phyloP scores from a whole-genome alignment of 2,113 vertebrate species.

The Paradoxurus hermaphroditus region DNA sequence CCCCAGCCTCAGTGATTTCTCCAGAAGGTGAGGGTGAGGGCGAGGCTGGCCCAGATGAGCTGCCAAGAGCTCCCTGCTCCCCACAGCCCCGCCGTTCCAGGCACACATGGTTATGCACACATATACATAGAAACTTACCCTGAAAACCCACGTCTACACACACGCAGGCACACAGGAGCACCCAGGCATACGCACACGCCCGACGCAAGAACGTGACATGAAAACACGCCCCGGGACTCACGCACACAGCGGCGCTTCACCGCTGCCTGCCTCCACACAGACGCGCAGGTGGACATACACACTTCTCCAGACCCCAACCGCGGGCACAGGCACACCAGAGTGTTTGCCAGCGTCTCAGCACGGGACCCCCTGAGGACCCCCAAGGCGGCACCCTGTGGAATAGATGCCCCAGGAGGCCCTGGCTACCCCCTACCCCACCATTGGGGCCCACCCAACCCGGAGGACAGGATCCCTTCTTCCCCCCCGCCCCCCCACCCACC shows the following conservation, averaged over 20 bases:
- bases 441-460: not conserved
- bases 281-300: accelerated
- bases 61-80: not conserved
- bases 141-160: too few relatives aligned
- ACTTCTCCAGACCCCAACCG: not conserved
- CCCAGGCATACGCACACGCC: too few relatives aligned
- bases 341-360: too few relatives aligned
- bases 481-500: too few relatives aligned
- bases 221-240: not conserved
- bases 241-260: too few relatives aligned
- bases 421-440: not conserved
- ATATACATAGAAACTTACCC: too few relatives aligned
- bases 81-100: not conserved
- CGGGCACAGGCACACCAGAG: not conserved
- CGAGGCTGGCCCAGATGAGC: not conserved
- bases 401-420: not conserved
- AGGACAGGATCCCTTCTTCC: not conserved
- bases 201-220: too few relatives aligned
- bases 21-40: not conserved
- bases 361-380: not conserved
- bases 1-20: not conserved
- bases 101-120: not conserved
- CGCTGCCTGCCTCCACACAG: not conserved
- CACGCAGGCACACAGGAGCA: not conserved
- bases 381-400: too few relatives aligned